Conservation (phyloP, 1,140 invertebrate species). For the Vollenhovia emeryi region DNA sequence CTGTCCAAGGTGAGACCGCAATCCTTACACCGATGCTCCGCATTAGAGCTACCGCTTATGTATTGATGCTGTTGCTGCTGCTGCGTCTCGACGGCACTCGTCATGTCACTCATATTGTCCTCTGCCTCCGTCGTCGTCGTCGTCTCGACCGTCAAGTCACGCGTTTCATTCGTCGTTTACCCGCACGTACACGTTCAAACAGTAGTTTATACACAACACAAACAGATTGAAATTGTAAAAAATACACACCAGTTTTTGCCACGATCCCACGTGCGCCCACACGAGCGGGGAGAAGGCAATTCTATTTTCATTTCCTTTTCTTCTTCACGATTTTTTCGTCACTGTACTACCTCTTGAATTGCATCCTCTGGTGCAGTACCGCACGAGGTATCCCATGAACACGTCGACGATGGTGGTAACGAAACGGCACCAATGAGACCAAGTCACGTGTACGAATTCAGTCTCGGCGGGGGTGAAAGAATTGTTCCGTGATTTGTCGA, state of each 20-base stretch:
- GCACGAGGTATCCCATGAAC: constrained; percentile 33
- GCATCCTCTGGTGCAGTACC: not conserved
- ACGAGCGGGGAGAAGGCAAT: not conserved
- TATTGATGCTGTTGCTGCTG: constrained; percentile 72
- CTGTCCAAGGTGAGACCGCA: constrained; percentile 91
- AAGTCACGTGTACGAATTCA: constrained; percentile 2
- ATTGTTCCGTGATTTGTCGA: not conserved
- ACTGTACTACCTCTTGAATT: constrained; percentile 12
- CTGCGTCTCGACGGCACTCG: constrained; percentile 75
- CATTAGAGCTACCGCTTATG: constrained; percentile 79
- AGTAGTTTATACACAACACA: not conserved
- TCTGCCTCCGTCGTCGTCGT: constrained; percentile 7
- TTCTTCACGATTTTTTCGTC: not conserved
- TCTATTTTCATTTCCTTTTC: constrained; percentile 6
- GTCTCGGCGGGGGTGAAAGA: not conserved
- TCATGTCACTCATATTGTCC: constrained; percentile 83
- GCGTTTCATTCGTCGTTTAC: not conserved
- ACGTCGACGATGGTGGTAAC: constrained; percentile 23
- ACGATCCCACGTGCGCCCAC: constrained; percentile 46
- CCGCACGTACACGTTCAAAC: not conserved
- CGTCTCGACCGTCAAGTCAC: constrained; percentile 28
- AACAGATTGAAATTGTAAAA: not conserved
- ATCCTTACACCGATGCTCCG: constrained; percentile 89
- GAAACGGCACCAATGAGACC: not conserved
- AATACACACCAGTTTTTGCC: not conserved